phyloP scores from a whole-genome alignment of 2,113 vertebrate species.

The Muscicapa adusta region DNA sequence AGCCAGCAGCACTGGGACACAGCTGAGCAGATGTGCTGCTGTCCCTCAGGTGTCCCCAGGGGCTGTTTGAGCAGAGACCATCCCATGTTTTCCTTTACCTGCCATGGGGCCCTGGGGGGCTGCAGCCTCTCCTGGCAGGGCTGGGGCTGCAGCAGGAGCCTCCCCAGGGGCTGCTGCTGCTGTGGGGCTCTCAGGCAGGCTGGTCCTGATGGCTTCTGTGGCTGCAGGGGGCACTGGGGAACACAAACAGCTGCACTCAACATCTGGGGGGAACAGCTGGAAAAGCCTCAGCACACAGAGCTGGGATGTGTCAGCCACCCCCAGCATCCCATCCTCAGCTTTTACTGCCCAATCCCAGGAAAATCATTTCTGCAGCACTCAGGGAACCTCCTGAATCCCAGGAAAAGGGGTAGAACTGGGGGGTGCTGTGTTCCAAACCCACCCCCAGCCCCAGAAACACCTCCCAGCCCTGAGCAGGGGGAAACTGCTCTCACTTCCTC shows the following conservation, averaged over 20 bases:
- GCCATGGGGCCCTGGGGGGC: neutral
- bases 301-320: no score
- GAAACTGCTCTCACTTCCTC: neutral
- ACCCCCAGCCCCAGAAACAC: neutral
- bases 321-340: fast-evolving
- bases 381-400: neutral
- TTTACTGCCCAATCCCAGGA: no score
- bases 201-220: neutral
- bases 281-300: neutral
- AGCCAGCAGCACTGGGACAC: neutral
- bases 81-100: neutral
- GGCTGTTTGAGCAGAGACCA: no score
- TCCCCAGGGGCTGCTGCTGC: neutral
- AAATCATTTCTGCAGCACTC: fast-evolving
- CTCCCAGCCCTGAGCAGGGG: fast-evolving
- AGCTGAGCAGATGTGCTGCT: fast-evolving
- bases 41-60: neutral
- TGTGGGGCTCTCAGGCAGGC: neutral
- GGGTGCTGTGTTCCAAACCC: neutral
- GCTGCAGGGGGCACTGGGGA: neutral
- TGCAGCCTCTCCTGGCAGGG: neutral
- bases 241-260: fast-evolving
- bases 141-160: neutral
- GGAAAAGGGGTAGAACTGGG: neutral
- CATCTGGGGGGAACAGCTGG: fast-evolving